phyloP scores from a whole-genome alignment of 2,797 vertebrate genomes.

The Fistularia tabacaria region DNA sequence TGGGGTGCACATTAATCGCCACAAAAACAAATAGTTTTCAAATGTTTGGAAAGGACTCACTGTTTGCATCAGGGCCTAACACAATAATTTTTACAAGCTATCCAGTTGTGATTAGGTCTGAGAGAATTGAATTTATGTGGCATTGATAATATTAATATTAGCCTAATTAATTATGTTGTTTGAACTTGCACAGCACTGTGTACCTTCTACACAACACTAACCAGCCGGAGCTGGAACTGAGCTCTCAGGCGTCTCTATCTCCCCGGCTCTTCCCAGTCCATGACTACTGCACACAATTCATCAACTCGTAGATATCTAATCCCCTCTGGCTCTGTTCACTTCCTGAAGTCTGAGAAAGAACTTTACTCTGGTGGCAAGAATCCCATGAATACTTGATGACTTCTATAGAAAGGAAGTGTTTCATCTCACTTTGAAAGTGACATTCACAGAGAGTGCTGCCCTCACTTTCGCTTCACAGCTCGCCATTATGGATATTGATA shows the following conservation, averaged over 20 bases:
- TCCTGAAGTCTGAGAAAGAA: slow-evolving; percentile 75
- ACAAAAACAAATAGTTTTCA: slow-evolving; percentile 82
- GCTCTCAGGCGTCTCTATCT: slow-evolving; percentile 74
- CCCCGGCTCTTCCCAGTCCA: slow-evolving; percentile 64
- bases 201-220: slow-evolving; percentile 79
- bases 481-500: slow-evolving; percentile 26
- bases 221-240: slow-evolving; percentile 73
- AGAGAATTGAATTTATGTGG: slow-evolving; percentile 83
- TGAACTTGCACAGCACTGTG: slow-evolving; percentile 76
- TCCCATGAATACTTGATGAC: slow-evolving; percentile 75
- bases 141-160: slow-evolving; percentile 87
- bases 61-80: slow-evolving; percentile 84
- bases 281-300: slow-evolving; percentile 78
- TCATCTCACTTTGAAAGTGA: slow-evolving; percentile 69
- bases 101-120: slow-evolving; percentile 82
- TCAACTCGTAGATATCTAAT: slow-evolving; percentile 73
- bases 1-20: slow-evolving; percentile 72
- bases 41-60: slow-evolving; percentile 81
- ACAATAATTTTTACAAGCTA: slow-evolving; percentile 87
- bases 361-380: slow-evolving; percentile 75
- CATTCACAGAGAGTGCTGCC: slow-evolving; percentile 42
- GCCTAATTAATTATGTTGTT: slow-evolving; percentile 86
- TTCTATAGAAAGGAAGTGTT: slow-evolving; percentile 61
- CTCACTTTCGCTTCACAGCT: slow-evolving; percentile 51
- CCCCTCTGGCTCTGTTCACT: slow-evolving; percentile 70